These are phyloP conservation scores for Urocynchramus pylzowi DNA, from an alignment of 2,113 vertebrate genomes.

Conservation along the genomic window DNA sequence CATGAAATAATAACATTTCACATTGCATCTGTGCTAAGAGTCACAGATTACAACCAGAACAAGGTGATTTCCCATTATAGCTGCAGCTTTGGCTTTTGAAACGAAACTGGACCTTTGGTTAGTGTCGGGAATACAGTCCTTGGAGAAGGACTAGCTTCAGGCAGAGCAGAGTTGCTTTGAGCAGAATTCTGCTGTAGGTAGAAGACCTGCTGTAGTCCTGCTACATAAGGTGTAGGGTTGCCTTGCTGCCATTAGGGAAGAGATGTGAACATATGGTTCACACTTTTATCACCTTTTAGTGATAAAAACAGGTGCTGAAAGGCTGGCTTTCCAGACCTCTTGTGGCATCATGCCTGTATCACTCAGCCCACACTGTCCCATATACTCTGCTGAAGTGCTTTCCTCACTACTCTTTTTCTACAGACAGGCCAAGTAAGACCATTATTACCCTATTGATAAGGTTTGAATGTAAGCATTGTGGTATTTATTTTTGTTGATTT, in stretches of 20 bases:
- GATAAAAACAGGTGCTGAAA: background rate
- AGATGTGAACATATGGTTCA: background rate
- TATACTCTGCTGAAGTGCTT: background rate
- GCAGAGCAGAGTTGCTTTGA: background rate
- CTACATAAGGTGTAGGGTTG: accelerated
- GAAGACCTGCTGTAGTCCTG: background rate
- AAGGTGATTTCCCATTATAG: background rate
- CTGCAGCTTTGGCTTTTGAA: background rate
- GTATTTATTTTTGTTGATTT: background rate
- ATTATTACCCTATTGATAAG: background rate
- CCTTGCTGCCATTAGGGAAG: background rate
- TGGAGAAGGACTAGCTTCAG: background rate
- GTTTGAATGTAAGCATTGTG: background rate
- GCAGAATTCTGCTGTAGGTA: background rate
- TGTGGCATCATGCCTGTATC: background rate
- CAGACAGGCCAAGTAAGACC: background rate
- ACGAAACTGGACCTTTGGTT: background rate
- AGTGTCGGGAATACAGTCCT: background rate
- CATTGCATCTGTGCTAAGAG: background rate
- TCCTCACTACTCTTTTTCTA: background rate
- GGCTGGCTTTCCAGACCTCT: background rate
- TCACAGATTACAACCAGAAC: background rate
- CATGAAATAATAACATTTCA: background rate
- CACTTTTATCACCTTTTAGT: background rate
- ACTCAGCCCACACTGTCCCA: background rate